phyloP scores from a whole-genome alignment of 2,113 vertebrate genomes.

The Formicarius rufipectus region DNA sequence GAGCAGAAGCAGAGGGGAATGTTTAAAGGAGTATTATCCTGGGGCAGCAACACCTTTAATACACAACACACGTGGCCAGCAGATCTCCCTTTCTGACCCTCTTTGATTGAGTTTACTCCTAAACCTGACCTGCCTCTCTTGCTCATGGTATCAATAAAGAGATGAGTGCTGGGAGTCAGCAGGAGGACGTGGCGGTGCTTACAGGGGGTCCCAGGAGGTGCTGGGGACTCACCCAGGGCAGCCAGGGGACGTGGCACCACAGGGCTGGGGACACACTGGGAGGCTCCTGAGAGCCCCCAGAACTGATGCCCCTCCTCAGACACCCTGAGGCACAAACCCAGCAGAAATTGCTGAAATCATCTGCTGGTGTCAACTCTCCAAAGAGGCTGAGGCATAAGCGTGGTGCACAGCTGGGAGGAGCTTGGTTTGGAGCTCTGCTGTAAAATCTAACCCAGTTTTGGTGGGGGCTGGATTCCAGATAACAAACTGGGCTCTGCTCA shows the following conservation, averaged over 20 bases:
- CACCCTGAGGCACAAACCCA: accelerated
- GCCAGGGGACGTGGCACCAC: no score
- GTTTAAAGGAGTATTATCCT: background rate
- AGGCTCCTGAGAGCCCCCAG: background rate
- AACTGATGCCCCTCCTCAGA: background rate
- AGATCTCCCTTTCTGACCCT: background rate
- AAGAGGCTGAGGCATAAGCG: background rate
- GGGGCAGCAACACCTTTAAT: background rate
- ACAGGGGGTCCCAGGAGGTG: background rate
- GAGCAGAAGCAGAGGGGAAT: background rate
- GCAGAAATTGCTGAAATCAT: background rate
- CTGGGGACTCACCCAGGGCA: background rate
- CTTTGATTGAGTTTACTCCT: background rate
- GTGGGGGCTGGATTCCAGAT: background rate
- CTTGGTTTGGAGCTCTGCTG: background rate
- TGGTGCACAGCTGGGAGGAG: background rate
- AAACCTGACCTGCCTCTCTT: background rate
- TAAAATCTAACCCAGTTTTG: background rate
- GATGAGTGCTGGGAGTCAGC: background rate
- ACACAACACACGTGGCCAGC: background rate
- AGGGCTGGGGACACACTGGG: accelerated
- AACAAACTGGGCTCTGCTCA: background rate
- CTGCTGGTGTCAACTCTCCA: background rate
- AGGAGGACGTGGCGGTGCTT: background rate
- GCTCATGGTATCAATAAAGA: background rate